Percentiles rank a stretch among this genome's conserved stretches.
Evolutionary conservation across 1,140 invertebrate species (phyloP).

Genomic region (Chymomyza costata): DNA sequence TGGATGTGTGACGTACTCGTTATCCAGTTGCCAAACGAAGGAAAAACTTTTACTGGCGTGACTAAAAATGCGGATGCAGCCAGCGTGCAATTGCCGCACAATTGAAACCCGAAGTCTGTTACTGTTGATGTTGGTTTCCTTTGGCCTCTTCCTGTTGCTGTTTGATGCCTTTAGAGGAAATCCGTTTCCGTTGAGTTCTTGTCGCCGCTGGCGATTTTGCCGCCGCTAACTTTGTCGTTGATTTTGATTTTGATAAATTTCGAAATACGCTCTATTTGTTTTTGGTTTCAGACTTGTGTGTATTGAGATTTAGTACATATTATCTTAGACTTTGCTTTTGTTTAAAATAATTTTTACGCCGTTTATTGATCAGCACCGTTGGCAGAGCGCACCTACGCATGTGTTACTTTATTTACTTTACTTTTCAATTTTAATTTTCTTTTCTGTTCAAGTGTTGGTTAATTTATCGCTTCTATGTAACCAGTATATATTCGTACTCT

Average conservation of each 20-base stretch:
- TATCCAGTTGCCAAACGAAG: conserved; percentile 12
- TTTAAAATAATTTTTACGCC: too few relatives aligned
- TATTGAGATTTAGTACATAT: too few relatives aligned
- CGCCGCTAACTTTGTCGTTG: conserved; percentile 26
- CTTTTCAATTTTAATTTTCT: conserved; percentile 3
- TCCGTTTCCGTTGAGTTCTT: conserved; percentile 35
- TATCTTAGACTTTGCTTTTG: too few relatives aligned
- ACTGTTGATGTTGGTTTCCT: conserved; percentile 41
- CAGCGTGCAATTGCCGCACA: conserved; percentile 57
- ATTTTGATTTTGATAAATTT: conserved; percentile 47
- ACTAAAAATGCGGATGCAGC: conserved; percentile 25
- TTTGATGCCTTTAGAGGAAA: conserved; percentile 21
- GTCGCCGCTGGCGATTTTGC: conserved; percentile 48
- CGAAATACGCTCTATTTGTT: conserved; percentile 37
- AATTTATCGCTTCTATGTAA: conserved; percentile 13
- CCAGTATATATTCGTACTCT: conserved; percentile 6
- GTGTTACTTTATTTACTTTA: not conserved
- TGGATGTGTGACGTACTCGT: conserved; percentile 5
- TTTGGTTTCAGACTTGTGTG: not conserved
- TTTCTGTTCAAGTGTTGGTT: conserved; percentile 18
- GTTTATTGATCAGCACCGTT: too few relatives aligned
- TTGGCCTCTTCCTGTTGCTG: conserved; percentile 49
- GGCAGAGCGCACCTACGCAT: too few relatives aligned
- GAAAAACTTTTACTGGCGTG: conserved; percentile 14
- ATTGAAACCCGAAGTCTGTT: conserved; percentile 39